These are phyloP conservation scores for Neria commutata DNA, from an alignment of 2,888 invertebrate species.

Conservation along the genomic window DNA sequence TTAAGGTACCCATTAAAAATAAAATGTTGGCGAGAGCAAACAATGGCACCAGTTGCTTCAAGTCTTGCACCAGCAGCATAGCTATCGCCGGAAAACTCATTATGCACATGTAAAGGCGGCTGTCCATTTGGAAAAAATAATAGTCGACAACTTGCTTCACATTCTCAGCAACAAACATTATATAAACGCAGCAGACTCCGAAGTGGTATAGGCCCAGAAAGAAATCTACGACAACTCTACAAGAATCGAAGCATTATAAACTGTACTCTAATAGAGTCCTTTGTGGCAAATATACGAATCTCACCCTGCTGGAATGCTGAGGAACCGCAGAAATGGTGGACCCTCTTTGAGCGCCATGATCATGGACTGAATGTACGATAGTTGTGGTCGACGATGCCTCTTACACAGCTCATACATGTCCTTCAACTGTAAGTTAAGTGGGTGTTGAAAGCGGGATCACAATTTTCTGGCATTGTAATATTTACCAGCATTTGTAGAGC, in stretches of 20 bases:
- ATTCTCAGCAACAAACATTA: conserved; percentile 88
- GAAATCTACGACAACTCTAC: conserved; percentile 74
- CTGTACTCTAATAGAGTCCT: neutral
- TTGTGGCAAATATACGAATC: conserved; percentile 19
- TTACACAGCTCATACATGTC: conserved; percentile 60
- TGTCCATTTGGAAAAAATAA: conserved; percentile 61
- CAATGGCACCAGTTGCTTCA: conserved; percentile 85
- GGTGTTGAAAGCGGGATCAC: neutral
- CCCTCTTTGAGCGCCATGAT: conserved; percentile 76
- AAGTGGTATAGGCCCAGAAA: conserved; percentile 86
- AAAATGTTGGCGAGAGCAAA: conserved; percentile 88
- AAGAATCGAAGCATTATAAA: conserved; percentile 20
- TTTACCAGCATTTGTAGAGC: conserved; percentile 79
- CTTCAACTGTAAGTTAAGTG: conserved; percentile 30
- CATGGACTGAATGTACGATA: conserved; percentile 84
- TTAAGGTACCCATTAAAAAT: conserved; percentile 68
- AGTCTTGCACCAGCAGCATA: conserved; percentile 74
- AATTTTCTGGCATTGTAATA: neutral
- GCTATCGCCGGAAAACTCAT: conserved; percentile 72
- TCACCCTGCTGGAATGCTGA: conserved; percentile 65
- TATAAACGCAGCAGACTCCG: conserved; percentile 96
- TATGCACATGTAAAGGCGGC: conserved; percentile 62
- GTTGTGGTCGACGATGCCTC: conserved; percentile 69
- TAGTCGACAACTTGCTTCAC: conserved; percentile 73
- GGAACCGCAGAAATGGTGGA: conserved; percentile 67